These are phyloP conservation scores for Scytalopus superciliaris DNA, from an alignment of 2,113 vertebrate genomes.

Conservation along the genomic window DNA sequence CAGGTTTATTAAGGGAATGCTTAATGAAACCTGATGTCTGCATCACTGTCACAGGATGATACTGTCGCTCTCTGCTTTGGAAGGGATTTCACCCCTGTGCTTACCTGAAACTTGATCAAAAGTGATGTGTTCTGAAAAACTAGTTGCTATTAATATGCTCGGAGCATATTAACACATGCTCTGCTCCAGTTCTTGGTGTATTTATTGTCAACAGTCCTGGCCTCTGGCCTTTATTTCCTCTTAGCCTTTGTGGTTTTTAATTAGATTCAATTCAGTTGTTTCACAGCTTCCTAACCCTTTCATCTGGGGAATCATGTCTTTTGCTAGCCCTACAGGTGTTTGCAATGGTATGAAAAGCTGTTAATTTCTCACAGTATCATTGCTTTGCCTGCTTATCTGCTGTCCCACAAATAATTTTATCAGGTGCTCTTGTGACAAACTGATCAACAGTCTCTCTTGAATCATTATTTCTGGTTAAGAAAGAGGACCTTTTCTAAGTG, in stretches of 20 bases:
- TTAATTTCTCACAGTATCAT: not conserved
- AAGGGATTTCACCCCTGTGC: not conserved
- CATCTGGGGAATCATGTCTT: not conserved
- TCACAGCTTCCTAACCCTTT: not conserved
- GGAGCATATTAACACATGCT: not conserved
- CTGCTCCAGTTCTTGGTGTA: not conserved
- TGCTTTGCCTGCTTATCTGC: not conserved
- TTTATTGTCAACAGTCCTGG: not conserved
- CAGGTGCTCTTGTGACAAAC: not conserved
- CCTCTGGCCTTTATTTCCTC: not conserved
- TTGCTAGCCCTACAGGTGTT: not conserved
- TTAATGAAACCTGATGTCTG: not conserved
- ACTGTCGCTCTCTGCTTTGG: not conserved
- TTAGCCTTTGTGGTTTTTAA: not conserved
- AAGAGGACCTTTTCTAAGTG: not conserved
- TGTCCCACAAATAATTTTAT: not conserved
- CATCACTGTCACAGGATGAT: not conserved
- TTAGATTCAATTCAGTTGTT: slow-evolving; percentile 15
- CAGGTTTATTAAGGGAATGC: not conserved
- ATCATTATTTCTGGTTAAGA: not conserved
- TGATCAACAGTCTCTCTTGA: not conserved
- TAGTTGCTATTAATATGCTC: not conserved
- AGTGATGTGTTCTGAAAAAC: not conserved
- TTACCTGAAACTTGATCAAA: not conserved
- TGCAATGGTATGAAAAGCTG: not conserved